Evolutionary conservation across 2,797 vertebrate genomes (phyloP), one percentile per base, ranked within the genome.

Genomic region (Poecilia wingei): DNA sequence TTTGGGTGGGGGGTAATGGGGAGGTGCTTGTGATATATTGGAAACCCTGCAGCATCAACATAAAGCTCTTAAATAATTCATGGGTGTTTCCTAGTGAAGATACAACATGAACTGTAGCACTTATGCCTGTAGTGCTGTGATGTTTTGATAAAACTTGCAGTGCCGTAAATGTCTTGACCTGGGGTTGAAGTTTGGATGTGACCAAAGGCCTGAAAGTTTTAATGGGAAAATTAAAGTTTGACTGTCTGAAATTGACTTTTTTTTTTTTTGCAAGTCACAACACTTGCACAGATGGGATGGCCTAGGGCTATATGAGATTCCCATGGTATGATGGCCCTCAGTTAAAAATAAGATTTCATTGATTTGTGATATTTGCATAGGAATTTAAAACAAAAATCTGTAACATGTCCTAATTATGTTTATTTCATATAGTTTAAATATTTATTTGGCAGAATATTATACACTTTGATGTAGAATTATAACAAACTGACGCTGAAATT

Each of bases 31-130:
- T 28, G 88, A 93, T 92, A 72, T 92, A 90, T 90, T 92, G 80
- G 81, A 94, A 86, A 88, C 92, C 94, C 94, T 85, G 90, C 84
- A 94, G 95, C 94, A 92, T 94, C 92, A 95, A 94, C 94, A 94
- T 82, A 79, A 83, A 90, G 79, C 84, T 79, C 76, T 89, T 95
- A 83, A 95, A 95, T 94, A 93, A 95, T 95, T 94, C 82, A 95
- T 94, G 79, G 81, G 78, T 88, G 81, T 89, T 83, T 88, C 66
- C 88, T 86, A 88, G 77, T 79, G 81, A 87, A 88, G 87, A 81
- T 82, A 75, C 88, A 90, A 78, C 82, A 83, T 82, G 85, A 89
- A 90, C 87, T 82, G 79, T 81, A 59, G 78, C 80, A 81, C 78
- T 92, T 86, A 8, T 4, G 86, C 80, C 82, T 79, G 57, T 81